Percentiles rank a stretch among this genome's conserved stretches.
Evolutionary conservation across 2,797 vertebrate species (phyloP).

Genomic region (Tolypeutes matacus): DNA sequence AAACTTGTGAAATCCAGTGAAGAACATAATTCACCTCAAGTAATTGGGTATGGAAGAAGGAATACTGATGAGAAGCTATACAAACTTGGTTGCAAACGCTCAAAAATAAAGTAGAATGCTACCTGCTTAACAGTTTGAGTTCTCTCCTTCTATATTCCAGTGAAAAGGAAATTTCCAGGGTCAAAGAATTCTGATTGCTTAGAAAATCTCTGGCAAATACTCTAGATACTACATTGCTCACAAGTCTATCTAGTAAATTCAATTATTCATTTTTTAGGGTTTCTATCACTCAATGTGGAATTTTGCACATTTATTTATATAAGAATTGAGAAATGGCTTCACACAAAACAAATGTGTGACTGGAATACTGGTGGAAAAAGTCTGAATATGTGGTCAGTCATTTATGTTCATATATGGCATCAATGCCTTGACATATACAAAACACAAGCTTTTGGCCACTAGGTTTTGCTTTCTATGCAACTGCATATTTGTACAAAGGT

Average conservation of each 20-base stretch:
- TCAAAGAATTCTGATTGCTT: background rate
- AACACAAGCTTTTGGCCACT: background rate
- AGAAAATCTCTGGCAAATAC: background rate
- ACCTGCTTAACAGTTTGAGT: background rate
- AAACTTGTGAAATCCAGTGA: background rate
- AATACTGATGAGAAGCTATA: background rate
- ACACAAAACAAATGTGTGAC: background rate
- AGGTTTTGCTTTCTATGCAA: background rate
- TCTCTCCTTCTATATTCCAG: background rate
- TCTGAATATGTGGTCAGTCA: background rate
- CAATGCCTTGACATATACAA: background rate
- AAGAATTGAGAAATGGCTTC: background rate
- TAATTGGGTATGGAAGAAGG: background rate
- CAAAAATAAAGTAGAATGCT: background rate
- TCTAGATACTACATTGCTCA: background rate
- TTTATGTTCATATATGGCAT: background rate
- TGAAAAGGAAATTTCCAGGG: background rate
- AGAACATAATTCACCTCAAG: background rate
- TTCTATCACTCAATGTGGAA: background rate
- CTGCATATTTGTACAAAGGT: background rate
- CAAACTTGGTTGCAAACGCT: background rate
- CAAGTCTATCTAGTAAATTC: background rate
- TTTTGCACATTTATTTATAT: background rate
- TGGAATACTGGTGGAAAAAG: background rate
- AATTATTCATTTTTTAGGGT: background rate